Conservation (phyloP, 1,140 invertebrate species). For the Asbolus verrucosus region DNA sequence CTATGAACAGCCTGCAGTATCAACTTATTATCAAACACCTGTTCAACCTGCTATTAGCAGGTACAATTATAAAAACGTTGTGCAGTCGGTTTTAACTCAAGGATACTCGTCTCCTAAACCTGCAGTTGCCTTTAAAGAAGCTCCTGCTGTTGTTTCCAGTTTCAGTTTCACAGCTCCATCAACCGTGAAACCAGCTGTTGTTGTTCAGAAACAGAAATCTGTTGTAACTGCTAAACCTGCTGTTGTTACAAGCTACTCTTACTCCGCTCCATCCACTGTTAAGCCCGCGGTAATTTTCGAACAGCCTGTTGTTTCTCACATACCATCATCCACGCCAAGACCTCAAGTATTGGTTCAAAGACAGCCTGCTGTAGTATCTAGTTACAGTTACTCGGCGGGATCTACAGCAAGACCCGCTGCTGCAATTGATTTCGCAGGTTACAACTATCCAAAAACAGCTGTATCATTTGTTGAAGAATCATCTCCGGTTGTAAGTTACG, state of each 20-base stretch:
- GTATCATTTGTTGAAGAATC: conserved; percentile 65
- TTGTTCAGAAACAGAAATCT: conserved; percentile 25
- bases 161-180: conserved; percentile 43
- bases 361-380: conserved; percentile 50
- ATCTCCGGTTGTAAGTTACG: conserved; percentile 43
- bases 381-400: conserved; percentile 41
- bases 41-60: conserved; percentile 35
- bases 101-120: conserved; percentile 61
- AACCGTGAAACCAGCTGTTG: conserved; percentile 19
- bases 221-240: conserved; percentile 29
- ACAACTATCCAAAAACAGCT: conserved; percentile 66
- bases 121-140: conserved; percentile 62
- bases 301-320: conserved; percentile 31
- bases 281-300: conserved; percentile 45
- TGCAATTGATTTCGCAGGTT: conserved; percentile 63
- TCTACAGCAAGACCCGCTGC: conserved; percentile 46
- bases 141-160: conserved; percentile 50
- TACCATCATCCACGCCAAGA: conserved; percentile 2
- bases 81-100: conserved; percentile 33
- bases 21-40: conserved; percentile 37
- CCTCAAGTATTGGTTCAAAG: conserved; percentile 25
- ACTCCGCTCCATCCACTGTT: conserved; percentile 54
- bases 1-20: conserved; percentile 25
- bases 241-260: not conserved
- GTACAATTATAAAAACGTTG: conserved; percentile 23